Evolutionary conservation across 2,113 vertebrate species (phyloP).

Genomic region (Excalfactoria chinensis): DNA sequence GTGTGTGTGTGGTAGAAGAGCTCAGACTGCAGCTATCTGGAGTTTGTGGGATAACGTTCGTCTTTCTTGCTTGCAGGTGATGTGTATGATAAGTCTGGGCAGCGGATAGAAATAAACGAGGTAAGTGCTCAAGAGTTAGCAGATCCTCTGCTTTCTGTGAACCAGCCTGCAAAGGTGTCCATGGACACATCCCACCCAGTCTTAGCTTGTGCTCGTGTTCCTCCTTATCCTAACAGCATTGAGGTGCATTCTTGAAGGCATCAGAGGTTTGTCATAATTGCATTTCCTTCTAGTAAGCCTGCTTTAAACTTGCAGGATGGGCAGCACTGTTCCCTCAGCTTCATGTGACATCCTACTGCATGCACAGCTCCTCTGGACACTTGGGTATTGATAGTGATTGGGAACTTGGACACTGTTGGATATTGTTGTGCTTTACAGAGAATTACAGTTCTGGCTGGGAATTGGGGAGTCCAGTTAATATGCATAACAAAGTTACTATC

Average conservation of each 20-base stretch:
- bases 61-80: slow-evolving; percentile 79
- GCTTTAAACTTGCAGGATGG: fast-evolving
- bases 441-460: not conserved
- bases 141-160: not conserved
- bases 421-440: not conserved
- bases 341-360: not conserved
- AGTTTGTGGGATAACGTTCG: not conserved
- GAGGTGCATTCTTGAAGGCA: not conserved
- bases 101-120: slow-evolving; percentile 82
- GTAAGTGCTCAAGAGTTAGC: slow-evolving; percentile 72
- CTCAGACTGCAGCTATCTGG: fast-evolving
- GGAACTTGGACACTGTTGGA: not conserved
- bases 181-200: not conserved
- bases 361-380: not conserved
- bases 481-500: fast-evolving
- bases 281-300: not conserved
- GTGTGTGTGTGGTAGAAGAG: not conserved
- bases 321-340: not conserved
- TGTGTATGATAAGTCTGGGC: slow-evolving; percentile 77
- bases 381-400: not conserved
- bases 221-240: not conserved
- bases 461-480: not conserved
- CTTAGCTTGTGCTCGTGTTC: not conserved
- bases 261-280: not conserved
- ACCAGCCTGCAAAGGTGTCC: not conserved